Conservation (phyloP, 64 coral and sea anemone species). For the Pachyseris speciosa region DNA sequence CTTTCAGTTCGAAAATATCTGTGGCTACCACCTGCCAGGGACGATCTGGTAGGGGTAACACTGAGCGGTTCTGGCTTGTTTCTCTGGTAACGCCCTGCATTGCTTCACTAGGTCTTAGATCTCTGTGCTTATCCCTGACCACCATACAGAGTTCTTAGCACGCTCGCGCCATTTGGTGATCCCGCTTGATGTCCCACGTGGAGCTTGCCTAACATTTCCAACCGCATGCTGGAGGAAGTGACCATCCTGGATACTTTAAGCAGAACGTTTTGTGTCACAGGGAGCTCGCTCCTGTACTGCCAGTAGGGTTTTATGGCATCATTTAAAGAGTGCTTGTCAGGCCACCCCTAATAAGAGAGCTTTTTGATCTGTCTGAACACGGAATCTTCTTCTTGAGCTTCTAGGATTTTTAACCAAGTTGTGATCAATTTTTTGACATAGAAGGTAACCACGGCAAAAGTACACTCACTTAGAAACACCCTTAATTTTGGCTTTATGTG, state of each 20-base stretch:
- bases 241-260: not conserved
- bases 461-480: no score
- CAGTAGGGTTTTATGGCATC: not conserved
- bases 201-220: not conserved
- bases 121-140: not conserved
- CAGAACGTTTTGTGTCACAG: not conserved
- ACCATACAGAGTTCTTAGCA: slow-evolving; percentile 16
- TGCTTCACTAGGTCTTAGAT: slow-evolving; percentile 8
- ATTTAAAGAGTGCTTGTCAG: not conserved
- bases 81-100: not conserved
- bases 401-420: no score
- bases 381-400: not conserved
- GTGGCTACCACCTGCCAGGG: slow-evolving; percentile 26
- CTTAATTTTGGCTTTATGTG: no score
- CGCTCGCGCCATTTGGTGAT: not conserved
- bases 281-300: not conserved
- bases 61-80: slow-evolving; percentile 2
- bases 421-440: no score
- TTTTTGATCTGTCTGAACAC: not conserved
- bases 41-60: not conserved
- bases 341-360: not conserved
- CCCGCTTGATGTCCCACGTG: slow-evolving; percentile 32
- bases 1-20: slow-evolving; percentile 4
- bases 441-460: no score
- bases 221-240: no score